These are phyloP conservation scores for Protobothrops flavoviridis DNA, from an alignment of 2,113 vertebrate species.

Conservation along the genomic window DNA sequence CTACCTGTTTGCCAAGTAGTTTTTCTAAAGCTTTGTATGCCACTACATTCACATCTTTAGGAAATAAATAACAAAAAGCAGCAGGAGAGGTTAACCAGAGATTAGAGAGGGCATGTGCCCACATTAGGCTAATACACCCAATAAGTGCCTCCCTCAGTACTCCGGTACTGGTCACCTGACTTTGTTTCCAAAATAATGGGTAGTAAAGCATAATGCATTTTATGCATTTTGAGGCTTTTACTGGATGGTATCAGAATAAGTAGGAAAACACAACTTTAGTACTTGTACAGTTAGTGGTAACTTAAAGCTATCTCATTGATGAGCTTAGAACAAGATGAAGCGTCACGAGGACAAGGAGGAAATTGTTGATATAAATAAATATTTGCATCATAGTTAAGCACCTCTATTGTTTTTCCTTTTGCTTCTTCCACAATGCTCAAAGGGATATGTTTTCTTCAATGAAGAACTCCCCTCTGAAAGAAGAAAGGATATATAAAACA, in stretches of 20 bases:
- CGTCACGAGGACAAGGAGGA: neutral
- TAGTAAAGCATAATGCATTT: neutral
- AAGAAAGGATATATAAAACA: neutral
- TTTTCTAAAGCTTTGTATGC: neutral
- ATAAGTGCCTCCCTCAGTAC: neutral
- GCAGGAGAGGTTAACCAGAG: neutral
- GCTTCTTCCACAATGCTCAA: neutral
- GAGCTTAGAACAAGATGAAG: neutral
- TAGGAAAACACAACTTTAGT: neutral
- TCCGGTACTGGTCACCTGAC: neutral
- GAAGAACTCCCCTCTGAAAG: neutral
- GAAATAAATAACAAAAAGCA: neutral
- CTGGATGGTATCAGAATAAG: neutral
- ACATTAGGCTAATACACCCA: neutral
- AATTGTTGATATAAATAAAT: neutral
- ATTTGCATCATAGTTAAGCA: neutral
- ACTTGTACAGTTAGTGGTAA: neutral
- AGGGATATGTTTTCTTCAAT: neutral
- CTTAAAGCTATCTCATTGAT: neutral
- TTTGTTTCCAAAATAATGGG: neutral
- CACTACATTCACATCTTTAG: neutral
- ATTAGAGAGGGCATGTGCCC: neutral
- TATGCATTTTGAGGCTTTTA: neutral
- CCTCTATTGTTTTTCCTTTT: neutral
- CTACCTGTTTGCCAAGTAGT: neutral